Percentiles rank a stretch among this genome's conserved stretches.
These are phyloP conservation scores for Synergus japonicus DNA, from an alignment of 2,888 invertebrate species.

Conservation along the genomic window DNA sequence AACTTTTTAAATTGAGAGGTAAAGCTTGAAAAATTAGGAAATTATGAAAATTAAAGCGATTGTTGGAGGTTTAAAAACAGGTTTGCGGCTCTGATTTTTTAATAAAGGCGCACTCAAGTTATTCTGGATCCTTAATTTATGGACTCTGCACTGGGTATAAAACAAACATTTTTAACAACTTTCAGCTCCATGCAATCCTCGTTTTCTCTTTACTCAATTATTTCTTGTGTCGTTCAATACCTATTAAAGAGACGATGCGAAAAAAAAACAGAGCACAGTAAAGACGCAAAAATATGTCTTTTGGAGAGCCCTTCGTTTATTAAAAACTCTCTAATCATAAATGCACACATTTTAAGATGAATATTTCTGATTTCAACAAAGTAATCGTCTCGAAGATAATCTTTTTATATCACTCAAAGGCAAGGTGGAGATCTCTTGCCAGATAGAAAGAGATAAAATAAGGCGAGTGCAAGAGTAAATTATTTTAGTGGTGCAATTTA, in stretches of 20 bases:
- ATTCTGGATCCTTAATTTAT: conserved; percentile 34
- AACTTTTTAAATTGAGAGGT: conserved; percentile 40
- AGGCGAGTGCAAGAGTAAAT: conserved; percentile 26
- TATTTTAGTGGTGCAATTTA: conserved; percentile 41
- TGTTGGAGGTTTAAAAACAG: conserved; percentile 29
- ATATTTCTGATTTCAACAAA: not conserved
- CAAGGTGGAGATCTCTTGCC: conserved; percentile 3
- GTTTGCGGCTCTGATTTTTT: conserved; percentile 22
- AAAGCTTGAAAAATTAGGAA: conserved; percentile 40
- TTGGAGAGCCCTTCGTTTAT: not conserved
- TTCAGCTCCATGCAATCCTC: conserved; percentile 23
- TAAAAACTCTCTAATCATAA: not conserved
- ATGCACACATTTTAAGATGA: not conserved
- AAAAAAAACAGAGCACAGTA: not conserved
- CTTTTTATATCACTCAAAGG: not conserved
- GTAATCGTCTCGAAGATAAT: not conserved
- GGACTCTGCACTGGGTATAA: conserved; percentile 28
- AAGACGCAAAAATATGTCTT: not conserved
- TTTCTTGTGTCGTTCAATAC: conserved; percentile 8
- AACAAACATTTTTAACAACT: conserved; percentile 40
- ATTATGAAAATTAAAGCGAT: conserved; percentile 40
- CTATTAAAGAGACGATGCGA: not conserved
- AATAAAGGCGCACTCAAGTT: conserved; percentile 31
- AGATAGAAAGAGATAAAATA: conserved; percentile 19
- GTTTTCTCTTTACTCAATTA: conserved; percentile 18